Conservation (phyloP, 2,888 invertebrate species). For the Standfussiana lucernea region DNA sequence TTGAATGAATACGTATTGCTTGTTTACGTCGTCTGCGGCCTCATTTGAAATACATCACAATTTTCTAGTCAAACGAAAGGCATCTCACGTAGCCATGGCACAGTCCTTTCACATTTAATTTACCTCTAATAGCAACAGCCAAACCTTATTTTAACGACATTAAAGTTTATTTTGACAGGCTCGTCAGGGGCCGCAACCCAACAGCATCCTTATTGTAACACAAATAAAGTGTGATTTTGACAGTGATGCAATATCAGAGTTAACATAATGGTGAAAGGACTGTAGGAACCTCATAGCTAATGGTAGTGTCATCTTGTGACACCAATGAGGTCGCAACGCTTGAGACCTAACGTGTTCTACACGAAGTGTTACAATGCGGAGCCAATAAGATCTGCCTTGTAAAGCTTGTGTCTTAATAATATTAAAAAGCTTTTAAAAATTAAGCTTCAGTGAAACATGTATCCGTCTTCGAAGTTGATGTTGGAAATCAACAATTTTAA, state of each 20-base stretch:
- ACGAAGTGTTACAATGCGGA: slow-evolving; percentile 1
- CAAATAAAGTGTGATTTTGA: not conserved
- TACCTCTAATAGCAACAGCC: not conserved
- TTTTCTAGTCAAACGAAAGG: slow-evolving; percentile 23
- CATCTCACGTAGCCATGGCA: slow-evolving; percentile 13
- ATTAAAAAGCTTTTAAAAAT: not conserved
- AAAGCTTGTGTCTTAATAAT: slow-evolving; percentile 7
- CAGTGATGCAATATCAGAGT: not conserved
- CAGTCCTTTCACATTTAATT: not conserved
- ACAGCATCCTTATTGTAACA: not conserved
- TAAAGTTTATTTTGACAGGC: not conserved
- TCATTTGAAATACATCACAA: slow-evolving; percentile 49
- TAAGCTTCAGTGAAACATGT: not conserved
- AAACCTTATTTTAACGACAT: not conserved
- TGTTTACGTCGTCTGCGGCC: slow-evolving; percentile 27
- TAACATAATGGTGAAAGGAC: not conserved
- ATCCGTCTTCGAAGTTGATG: not conserved
- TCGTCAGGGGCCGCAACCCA: not conserved
- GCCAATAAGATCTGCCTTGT: not conserved
- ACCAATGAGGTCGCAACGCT: slow-evolving; percentile 33
- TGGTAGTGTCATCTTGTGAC: slow-evolving; percentile 31
- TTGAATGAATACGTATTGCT: slow-evolving; percentile 52
- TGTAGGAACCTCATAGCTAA: slow-evolving; percentile 18
- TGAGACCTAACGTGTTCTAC: slow-evolving; percentile 20
- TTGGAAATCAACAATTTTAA: not conserved